These are phyloP conservation scores for Ochropacha duplaris DNA, from an alignment of 2,888 invertebrate species.

Conservation along the genomic window DNA sequence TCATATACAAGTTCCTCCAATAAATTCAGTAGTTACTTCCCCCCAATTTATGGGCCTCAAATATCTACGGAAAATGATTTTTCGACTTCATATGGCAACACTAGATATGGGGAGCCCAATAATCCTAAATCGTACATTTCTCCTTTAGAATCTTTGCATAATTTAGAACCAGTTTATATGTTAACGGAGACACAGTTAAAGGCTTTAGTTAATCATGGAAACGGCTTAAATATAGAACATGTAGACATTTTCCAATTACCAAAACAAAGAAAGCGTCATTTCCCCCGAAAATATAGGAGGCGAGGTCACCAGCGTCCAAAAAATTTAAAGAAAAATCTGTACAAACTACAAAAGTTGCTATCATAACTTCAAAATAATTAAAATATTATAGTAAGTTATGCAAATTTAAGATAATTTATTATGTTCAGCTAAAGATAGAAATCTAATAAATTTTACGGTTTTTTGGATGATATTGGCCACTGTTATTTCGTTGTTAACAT, in stretches of 20 bases:
- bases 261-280: constrained; percentile 37
- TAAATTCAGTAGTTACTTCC: constrained; percentile 15
- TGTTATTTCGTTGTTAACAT: no score
- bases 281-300: constrained; percentile 49
- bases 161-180: constrained; percentile 68
- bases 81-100: neutral
- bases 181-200: constrained; percentile 66
- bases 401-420: no score
- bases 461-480: no score
- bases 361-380: neutral
- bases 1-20: constrained; percentile 19
- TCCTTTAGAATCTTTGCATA: constrained; percentile 11
- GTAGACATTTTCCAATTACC: constrained; percentile 61
- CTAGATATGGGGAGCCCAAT: constrained; percentile 22
- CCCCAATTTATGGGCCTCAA: constrained; percentile 1
- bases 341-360: constrained; percentile 49
- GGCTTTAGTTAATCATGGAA: constrained; percentile 59
- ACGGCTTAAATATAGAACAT: constrained; percentile 68
- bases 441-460: no score
- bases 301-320: constrained; percentile 37
- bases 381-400: no score
- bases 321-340: constrained; percentile 50
- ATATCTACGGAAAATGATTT: constrained; percentile 2
- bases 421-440: no score
- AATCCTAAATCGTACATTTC: neutral